Evolutionary conservation across 2,797 vertebrate genomes (phyloP), one percentile per base, ranked within the genome.

Genomic region (Pitangus sulphuratus): DNA sequence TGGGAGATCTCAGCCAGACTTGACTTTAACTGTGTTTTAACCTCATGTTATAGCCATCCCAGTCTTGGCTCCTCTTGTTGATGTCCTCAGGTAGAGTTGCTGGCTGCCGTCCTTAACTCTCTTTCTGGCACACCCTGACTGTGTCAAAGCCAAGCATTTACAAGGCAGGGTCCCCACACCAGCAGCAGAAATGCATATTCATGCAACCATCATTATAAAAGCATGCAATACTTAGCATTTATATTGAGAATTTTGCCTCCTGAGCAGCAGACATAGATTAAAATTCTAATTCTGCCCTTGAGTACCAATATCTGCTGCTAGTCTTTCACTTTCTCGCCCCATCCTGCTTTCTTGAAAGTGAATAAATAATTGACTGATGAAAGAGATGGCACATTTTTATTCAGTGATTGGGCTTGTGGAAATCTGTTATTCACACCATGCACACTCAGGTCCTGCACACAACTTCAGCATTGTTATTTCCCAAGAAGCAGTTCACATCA

Each of bases 211-310:
- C 4, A 3, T 60, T 90, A 42, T 18, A 79, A 35, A 7, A 74
- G 5, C 0, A 0, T 39, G 31, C 15, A 80, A 64, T 74, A 81
- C 26, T 82, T 89, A 70, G 70, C 15, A 30, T 80, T 92, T 83
- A 85, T 68, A 90, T 80, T 40, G 60, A 57, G 60, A 78, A 69
- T 75, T 92, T 87, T 87, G 37, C 86, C 35, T 83, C 53, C 66
- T 1, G 5, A 85, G 30, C 26, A 74, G 83, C 53, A 87, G 74
- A 50, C 56, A 75, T 26, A 68, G 69, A 93, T 77, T 89, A 90
- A 85, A 91, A 92, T 64, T 70, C 21, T 66, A 82, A 70, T 77
- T 77, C 44, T 80, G 47, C 24, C 45, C 51, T 82, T 10, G 12
- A 91, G 93, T 77, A 74, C 21, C 11, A 64, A 31, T 71, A 44